These are phyloP conservation scores for Epiperipatus broadwayi DNA, from an alignment of 2,888 invertebrate species.

Conservation along the genomic window DNA sequence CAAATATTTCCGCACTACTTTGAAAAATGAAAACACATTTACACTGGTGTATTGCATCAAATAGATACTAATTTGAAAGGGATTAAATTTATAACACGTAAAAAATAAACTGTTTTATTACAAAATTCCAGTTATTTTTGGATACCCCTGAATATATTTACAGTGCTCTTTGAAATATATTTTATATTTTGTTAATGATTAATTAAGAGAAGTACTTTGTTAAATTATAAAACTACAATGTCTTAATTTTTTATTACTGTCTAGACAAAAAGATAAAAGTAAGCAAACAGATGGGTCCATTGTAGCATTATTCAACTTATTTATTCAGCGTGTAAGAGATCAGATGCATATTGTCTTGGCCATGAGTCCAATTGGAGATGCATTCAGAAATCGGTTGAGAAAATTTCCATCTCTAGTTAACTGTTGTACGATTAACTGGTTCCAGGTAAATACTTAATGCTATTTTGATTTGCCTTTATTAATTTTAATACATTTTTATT, in stretches of 20 bases:
- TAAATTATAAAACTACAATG: neutral
- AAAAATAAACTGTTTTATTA: no score
- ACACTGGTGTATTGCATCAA: no score
- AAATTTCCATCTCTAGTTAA: conserved; percentile 84
- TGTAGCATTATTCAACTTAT: conserved; percentile 72
- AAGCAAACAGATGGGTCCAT: conserved; percentile 69
- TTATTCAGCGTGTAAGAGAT: conserved; percentile 64
- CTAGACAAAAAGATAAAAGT: conserved; percentile 29
- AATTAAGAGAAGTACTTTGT: neutral
- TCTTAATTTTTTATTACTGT: conserved; percentile 11
- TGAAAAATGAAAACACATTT: no score
- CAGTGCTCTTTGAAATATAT: neutral
- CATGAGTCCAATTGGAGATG: conserved; percentile 72
- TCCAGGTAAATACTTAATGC: no score
- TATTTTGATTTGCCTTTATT: conserved; percentile 11
- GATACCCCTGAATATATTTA: no score
- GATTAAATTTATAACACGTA: no score
- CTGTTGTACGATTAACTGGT: conserved; percentile 91
- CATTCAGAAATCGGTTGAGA: conserved; percentile 56
- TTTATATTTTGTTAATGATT: conserved; percentile 7
- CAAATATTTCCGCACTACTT: no score
- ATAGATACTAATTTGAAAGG: no score
- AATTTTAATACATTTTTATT: conserved; percentile 4
- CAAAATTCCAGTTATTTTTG: no score
- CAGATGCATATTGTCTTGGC: conserved; percentile 72